Evolutionary conservation across 2,797 vertebrate species (phyloP).

Genomic region (Allobates femoralis): DNA sequence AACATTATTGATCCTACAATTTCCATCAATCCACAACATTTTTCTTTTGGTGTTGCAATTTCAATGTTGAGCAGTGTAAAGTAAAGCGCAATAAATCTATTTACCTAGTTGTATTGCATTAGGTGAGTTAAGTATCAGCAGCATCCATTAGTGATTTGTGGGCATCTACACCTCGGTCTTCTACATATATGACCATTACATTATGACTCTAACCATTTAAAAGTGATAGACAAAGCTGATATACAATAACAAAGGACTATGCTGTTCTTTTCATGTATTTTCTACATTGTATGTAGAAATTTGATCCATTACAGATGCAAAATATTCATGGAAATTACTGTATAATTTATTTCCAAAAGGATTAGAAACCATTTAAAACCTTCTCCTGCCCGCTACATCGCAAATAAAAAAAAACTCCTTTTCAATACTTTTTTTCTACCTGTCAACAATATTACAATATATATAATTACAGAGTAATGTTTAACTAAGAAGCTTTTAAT

Average conservation of each 20-base stretch:
- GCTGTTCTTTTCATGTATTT: background rate
- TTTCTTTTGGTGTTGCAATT: too few species aligned
- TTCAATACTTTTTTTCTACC: background rate
- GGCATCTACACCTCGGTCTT: background rate
- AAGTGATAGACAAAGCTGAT: too few species aligned
- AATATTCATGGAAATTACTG: background rate
- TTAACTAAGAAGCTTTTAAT: background rate
- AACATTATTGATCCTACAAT: too few species aligned
- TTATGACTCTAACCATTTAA: background rate
- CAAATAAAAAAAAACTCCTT: background rate
- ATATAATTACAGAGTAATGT: background rate
- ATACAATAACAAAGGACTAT: too few species aligned
- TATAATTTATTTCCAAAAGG: background rate
- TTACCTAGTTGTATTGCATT: background rate
- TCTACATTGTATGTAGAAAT: background rate
- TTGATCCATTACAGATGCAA: background rate
- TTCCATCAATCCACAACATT: too few species aligned
- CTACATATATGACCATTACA: background rate
- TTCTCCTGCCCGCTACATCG: too few species aligned
- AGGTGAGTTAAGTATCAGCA: background rate
- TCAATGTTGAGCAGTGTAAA: background rate
- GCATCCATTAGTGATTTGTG: background rate
- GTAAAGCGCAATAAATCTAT: background rate
- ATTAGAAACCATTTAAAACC: too few species aligned
- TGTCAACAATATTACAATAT: background rate